phyloP scores from a whole-genome alignment of 2,113 vertebrate species.

The Oenanthe oenanthe region DNA sequence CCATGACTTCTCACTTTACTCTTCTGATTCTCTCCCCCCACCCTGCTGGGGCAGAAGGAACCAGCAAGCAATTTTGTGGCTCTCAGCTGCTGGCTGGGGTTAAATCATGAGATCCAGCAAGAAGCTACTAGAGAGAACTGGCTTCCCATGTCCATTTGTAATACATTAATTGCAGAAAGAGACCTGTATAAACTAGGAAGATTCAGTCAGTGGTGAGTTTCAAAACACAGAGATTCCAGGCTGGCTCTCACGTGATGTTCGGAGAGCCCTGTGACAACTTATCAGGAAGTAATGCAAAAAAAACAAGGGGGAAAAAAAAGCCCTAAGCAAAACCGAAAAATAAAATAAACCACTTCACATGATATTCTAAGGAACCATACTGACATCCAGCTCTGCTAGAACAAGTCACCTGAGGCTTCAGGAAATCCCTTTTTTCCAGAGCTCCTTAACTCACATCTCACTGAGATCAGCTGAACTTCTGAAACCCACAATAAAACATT shows the following conservation, averaged over 20 bases:
- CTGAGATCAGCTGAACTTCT: not conserved
- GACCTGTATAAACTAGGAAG: not conserved
- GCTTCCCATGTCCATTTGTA: not conserved
- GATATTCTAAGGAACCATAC: not conserved
- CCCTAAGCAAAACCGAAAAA: rapidly evolving
- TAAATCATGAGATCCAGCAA: not conserved
- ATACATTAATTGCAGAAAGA: not conserved
- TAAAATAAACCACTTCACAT: not conserved
- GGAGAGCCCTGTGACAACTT: not conserved
- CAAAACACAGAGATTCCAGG: not conserved
- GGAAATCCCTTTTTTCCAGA: not conserved
- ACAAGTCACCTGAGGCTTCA: not conserved
- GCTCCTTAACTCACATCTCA: not conserved
- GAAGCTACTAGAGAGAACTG: not conserved
- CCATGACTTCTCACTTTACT: not conserved
- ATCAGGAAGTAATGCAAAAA: not conserved
- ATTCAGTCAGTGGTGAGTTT: not conserved
- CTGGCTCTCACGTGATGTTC: conserved; percentile 7
- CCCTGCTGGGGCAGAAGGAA: not conserved
- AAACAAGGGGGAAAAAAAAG: rapidly evolving
- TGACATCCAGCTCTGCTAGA: not conserved
- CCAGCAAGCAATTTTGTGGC: not conserved
- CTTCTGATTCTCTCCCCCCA: not conserved
- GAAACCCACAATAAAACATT: not conserved
- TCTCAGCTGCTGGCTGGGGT: rapidly evolving